These are phyloP conservation scores for Xiphorhynchus erythropygius DNA, from an alignment of 2,797 vertebrate species.

Conservation along the genomic window DNA sequence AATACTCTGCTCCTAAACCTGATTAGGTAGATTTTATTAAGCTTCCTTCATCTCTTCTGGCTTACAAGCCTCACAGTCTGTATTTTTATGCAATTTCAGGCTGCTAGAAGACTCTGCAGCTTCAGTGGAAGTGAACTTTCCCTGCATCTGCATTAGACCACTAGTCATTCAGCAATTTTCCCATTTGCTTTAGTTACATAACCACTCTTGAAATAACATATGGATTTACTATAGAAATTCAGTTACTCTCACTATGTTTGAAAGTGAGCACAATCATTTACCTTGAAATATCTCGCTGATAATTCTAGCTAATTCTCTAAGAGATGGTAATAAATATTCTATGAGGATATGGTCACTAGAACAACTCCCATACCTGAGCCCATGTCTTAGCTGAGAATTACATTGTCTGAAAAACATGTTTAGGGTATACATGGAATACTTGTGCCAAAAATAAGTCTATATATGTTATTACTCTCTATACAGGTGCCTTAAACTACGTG, in stretches of 20 bases:
- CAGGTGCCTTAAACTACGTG: neutral
- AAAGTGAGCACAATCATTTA: neutral
- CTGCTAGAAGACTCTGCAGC: neutral
- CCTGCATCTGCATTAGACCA: neutral
- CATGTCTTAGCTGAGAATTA: neutral
- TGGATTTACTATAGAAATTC: slow-evolving; percentile 1
- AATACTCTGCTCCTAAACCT: neutral
- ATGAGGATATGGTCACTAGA: neutral
- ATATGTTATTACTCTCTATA: neutral
- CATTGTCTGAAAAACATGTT: neutral
- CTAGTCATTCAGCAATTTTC: neutral
- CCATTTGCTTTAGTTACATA: neutral
- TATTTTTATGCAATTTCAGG: neutral
- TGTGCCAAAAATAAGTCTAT: neutral
- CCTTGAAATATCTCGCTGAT: neutral
- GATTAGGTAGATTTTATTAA: neutral
- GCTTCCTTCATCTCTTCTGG: neutral
- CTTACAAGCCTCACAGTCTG: neutral
- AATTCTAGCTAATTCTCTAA: neutral
- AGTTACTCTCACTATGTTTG: neutral
- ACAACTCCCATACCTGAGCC: neutral
- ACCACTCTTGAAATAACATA: neutral
- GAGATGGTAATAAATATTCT: neutral
- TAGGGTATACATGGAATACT: neutral
- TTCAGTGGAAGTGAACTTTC: neutral